A percentile compares a stretch with the other conserved stretches of the same genome.
These are phyloP conservation scores for Cantharis nigra DNA, from an alignment of 2,888 invertebrate genomes.

Conservation along the genomic window DNA sequence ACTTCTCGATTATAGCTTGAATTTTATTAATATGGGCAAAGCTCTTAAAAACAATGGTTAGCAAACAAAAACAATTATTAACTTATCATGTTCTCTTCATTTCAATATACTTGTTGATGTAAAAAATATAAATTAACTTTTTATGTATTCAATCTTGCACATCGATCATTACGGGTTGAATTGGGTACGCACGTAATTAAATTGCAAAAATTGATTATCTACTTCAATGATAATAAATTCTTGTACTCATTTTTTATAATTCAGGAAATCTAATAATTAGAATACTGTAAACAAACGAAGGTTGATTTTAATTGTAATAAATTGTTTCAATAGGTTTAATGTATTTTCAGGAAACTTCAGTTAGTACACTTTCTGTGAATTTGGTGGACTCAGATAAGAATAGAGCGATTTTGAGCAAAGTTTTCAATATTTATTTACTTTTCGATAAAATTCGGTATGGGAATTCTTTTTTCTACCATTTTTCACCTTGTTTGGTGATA, in stretches of 20 bases:
- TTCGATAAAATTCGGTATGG: too few relatives aligned
- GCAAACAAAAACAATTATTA: neutral
- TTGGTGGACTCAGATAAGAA: too few relatives aligned
- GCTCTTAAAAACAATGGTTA: neutral
- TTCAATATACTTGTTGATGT: neutral
- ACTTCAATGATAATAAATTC: neutral
- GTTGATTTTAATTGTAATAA: neutral
- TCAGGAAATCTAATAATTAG: neutral
- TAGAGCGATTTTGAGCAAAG: too few relatives aligned
- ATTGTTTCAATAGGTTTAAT: neutral
- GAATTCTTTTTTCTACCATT: too few relatives aligned
- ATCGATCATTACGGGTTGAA: neutral
- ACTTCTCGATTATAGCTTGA: neutral
- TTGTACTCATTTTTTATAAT: neutral
- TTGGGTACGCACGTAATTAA: neutral
- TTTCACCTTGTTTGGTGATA: too few relatives aligned
- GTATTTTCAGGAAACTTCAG: neutral
- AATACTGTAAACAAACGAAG: neutral
- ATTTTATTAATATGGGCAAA: neutral
- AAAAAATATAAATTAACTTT: neutral
- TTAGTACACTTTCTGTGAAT: too few relatives aligned
- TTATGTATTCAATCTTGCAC: neutral
- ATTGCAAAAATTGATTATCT: neutral
- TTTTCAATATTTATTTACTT: too few relatives aligned
- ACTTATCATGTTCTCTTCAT: neutral